Base-by-base conservation (phyloP, 2,113 vertebrate species). In the Excalfactoria chinensis region DNA sequence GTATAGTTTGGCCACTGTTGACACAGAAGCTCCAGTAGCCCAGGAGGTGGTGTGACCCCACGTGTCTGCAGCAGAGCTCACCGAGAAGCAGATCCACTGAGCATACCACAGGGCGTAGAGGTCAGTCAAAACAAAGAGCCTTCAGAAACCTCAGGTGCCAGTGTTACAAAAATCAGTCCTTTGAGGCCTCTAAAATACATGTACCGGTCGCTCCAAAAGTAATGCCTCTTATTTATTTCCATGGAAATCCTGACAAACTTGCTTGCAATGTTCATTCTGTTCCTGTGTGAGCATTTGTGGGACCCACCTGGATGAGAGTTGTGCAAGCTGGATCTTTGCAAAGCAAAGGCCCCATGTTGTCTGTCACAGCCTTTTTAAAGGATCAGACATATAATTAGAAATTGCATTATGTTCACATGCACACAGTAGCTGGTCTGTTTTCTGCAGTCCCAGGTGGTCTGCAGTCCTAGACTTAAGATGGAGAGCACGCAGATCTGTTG, bases 1-100 rank as follows among this genome's bases (percentile, higher is more conserved):
- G 71, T 58, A 56, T 70, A 17, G 37, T 92, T 94, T 92, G 93
- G 81, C 67, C 91, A 34, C 84, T 44, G 74, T 40, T 87, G 87
- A 77, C 78, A 93, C 55, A 79, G 74, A 74, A 16, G 2, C 59
- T 92, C 63, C 79, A 69, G 70, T 76, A 87, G 69, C 74, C 84
- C 84, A 67, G 70, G 67, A 75, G 89, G 53, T 41, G 67, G 16
- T 22, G 79, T 0, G 20, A 76, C 84, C 74, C 60, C n/a, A 48
- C 1, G 5, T 34, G 46, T 43, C 71, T 67, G 44, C 66, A 76
- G 59, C 20, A 84, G 40, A 84, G 28, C 66, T 86, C 79, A 53
- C 66, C 0, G 5, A 51, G 70, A 59, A 75, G 44, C 35, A 64
- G 48, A 60, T 48, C 22, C 0, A 1, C 58, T 17, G 21, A 69